Evolutionary conservation across 2,888 invertebrate species (phyloP).

Genomic region (Chloromyia formosa): DNA sequence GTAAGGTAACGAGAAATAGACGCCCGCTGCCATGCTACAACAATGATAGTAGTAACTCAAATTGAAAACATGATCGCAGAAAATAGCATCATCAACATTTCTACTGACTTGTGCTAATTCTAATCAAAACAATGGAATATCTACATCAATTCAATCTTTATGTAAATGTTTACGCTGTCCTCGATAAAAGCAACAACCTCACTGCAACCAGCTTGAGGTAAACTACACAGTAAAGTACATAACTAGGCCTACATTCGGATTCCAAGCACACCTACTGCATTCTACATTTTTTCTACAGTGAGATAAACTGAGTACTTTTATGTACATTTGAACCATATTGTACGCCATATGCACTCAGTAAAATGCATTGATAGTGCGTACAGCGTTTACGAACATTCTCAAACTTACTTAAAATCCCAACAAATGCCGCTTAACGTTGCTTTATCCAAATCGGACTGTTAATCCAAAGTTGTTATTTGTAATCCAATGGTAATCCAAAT

Average conservation of each 20-base stretch:
- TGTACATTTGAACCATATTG: not conserved
- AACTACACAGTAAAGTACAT: not conserved
- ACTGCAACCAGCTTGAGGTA: not conserved
- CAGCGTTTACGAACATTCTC: not conserved
- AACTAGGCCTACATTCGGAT: conserved; percentile 30
- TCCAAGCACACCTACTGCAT: conserved; percentile 31
- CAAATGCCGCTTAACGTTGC: not conserved
- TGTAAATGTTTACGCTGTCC: conserved; percentile 26
- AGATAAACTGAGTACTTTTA: not conserved
- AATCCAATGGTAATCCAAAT: conserved; percentile 31
- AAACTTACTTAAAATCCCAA: not conserved
- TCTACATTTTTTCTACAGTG: not conserved
- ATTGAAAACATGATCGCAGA: not conserved
- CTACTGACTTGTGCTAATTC: conserved; percentile 43
- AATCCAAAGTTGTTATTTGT: conserved; percentile 10
- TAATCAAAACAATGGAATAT: conserved; percentile 46
- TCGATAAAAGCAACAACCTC: conserved; percentile 19
- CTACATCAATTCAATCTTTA: conserved; percentile 33
- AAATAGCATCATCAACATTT: not conserved
- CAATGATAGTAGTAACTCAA: not conserved
- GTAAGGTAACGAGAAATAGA: not conserved
- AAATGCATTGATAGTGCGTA: not conserved
- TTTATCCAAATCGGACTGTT: not conserved
- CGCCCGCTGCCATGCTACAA: not conserved
- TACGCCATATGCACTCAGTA: not conserved